Percentiles rank a stretch among this genome's conserved stretches.
These are phyloP conservation scores for Aphelinus certus DNA, from an alignment of 1,140 invertebrate species.

Conservation along the genomic window DNA sequence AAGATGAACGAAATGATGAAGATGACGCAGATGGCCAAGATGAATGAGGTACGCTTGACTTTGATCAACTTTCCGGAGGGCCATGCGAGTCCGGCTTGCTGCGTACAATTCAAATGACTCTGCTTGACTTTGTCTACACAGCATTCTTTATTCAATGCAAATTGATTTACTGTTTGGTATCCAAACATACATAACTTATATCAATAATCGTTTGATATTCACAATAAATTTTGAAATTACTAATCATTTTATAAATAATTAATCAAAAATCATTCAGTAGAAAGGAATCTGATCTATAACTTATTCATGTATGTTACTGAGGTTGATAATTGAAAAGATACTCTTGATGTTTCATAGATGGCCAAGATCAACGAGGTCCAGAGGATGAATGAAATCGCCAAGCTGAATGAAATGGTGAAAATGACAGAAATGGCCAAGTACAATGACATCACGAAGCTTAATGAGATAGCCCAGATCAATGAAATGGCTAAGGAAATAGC, in stretches of 20 bases:
- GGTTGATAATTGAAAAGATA: neutral
- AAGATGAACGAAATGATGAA: slow-evolving; percentile 64
- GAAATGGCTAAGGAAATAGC: slow-evolving; percentile 65
- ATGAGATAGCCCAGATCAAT: slow-evolving; percentile 63
- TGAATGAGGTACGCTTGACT: slow-evolving; percentile 40
- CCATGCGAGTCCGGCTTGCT: slow-evolving; percentile 8
- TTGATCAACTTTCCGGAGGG: slow-evolving; percentile 43
- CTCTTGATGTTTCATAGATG: slow-evolving; percentile 41
- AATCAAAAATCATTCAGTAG: neutral
- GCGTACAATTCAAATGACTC: no score
- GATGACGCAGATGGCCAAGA: slow-evolving; percentile 61
- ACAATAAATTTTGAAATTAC: slow-evolving; percentile 1
- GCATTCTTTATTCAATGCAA: no score
- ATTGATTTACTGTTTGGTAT: no score
- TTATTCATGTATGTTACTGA: no score
- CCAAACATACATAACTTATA: no score
- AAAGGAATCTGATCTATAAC: no score
- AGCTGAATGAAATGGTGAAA: slow-evolving; percentile 64
- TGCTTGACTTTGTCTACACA: no score
- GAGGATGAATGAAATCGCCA: slow-evolving; percentile 63
- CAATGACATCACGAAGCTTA: slow-evolving; percentile 57
- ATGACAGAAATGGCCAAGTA: slow-evolving; percentile 65
- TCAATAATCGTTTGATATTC: neutral
- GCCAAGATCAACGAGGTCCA: slow-evolving; percentile 59
- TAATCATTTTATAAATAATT: neutral